These are phyloP conservation scores for Acipenser oxyrinchus DNA, from an alignment of 2,797 vertebrate species.

Conservation along the genomic window DNA sequence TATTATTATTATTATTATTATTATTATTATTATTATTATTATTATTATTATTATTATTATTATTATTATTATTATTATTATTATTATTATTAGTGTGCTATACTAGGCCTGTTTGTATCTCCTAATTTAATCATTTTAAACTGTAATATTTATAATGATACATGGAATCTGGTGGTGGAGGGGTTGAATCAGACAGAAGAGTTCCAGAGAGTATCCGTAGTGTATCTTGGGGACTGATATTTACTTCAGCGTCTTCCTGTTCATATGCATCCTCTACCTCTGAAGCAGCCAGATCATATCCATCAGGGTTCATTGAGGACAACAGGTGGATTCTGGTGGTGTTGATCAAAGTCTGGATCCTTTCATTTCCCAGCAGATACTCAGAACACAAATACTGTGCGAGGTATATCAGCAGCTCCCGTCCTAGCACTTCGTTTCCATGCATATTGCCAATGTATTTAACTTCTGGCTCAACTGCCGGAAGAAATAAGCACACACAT, in stretches of 20 bases:
- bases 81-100: too few species aligned
- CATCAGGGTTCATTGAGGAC: slow-evolving; percentile 95
- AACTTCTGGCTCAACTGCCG: slow-evolving; percentile 86
- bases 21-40: too few species aligned
- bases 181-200: slow-evolving; percentile 8
- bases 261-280: slow-evolving; percentile 79
- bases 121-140: too few species aligned
- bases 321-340: slow-evolving; percentile 87
- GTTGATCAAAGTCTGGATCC: slow-evolving; percentile 83
- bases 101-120: too few species aligned
- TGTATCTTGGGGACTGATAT: slow-evolving; percentile 39
- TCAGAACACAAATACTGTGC: slow-evolving; percentile 89
- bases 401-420: slow-evolving; percentile 86
- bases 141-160: too few species aligned
- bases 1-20: too few species aligned
- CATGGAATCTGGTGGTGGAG: slow-evolving; percentile 35
- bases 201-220: background rate
- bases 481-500: background rate
- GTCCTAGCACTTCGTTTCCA: slow-evolving; percentile 89
- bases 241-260: slow-evolving; percentile 70
- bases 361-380: slow-evolving; percentile 74
- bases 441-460: slow-evolving; percentile 94
- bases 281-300: slow-evolving; percentile 86
- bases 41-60: too few species aligned
- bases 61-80: too few species aligned